Conservation (phyloP, 2,888 invertebrate genomes). For the Coenonympha arcania region DNA sequence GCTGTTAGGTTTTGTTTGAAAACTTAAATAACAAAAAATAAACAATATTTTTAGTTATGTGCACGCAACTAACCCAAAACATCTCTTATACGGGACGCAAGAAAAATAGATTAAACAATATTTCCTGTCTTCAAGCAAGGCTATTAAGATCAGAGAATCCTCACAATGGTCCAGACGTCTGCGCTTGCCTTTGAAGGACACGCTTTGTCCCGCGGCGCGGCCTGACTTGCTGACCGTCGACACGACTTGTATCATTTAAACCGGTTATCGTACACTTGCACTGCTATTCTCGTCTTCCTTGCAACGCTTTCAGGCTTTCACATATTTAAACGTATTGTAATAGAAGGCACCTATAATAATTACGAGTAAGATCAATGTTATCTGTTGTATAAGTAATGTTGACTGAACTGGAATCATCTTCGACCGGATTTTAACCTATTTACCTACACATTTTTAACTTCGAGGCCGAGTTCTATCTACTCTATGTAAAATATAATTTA, state of each 20-base stretch:
- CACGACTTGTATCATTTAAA: conserved; percentile 40
- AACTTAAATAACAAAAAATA: no score
- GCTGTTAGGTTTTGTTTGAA: no score
- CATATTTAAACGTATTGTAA: conserved; percentile 7
- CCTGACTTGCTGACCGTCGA: conserved; percentile 23
- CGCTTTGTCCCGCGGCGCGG: conserved; percentile 43
- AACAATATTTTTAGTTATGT: no score
- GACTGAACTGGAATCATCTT: conserved; percentile 15
- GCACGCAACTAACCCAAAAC: no score
- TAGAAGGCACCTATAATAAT: conserved; percentile 38
- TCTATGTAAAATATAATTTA: no score
- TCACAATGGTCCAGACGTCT: conserved; percentile 52
- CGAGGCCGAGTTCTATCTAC: no score
- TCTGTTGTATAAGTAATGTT: no score
- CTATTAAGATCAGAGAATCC: conserved; percentile 19
- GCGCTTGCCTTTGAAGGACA: conserved; percentile 48
- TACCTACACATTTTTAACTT: background rate
- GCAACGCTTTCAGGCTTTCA: conserved; percentile 45
- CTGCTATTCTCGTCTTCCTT: conserved; percentile 45
- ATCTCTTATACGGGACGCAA: no score
- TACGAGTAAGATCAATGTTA: no score
- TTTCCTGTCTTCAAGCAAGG: background rate
- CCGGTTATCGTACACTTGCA: conserved; percentile 59
- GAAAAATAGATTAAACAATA: background rate
- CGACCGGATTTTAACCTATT: no score